Evolutionary conservation across 2,113 vertebrate genomes (phyloP), one percentile per base, ranked within the genome.

Genomic region (Hippocampus zosterae): DNA sequence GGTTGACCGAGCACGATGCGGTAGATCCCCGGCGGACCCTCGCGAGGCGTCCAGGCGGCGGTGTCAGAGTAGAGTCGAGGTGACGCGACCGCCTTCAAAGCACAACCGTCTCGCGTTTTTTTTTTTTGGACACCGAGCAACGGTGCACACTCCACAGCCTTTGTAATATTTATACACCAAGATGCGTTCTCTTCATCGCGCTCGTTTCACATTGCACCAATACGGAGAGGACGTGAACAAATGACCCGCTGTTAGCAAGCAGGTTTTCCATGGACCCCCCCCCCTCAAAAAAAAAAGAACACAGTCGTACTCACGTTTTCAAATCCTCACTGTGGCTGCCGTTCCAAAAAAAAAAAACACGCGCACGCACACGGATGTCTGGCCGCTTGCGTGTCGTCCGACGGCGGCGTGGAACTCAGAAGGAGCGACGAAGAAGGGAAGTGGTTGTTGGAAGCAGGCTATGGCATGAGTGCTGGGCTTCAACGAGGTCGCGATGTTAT

Each of bases 191-290:
- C 63, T n/a, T 74, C 40, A 7, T 2, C 41, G 71, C 67, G 74
- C 33, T 16, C 67, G 64, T 33, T 59, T 67, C 68, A 75, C 68
- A 81, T 90, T 85, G 87, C 84, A 91, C 88, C 90, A 90, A 91
- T 70, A 81, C 81, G 76, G 83, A 84, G 87, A 78, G 79, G 72
- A 78, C 76, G 76, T 69, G 83, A 67, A 10, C 75, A 79, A 60
- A 60, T 19, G 57, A 65, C 13, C 25, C 62, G 15, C n/a, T 44
- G 25, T 74, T 73, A 85, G 78, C 84, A 69, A 5, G 63, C 65
- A 60, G 48, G 50, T 68, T 74, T 74, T 68, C 66, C 86, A 82
- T 76, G 74, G 75, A 80, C 70, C 70, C 63, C 41, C 33, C 33
- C 33, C 33, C 33, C 1, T 0, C 5, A 37, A 37, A 37, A 37